Evolutionary conservation across 2,113 vertebrate genomes (phyloP), one percentile per base, ranked within the genome.

Genomic region (Argyrosomus japonicus): DNA sequence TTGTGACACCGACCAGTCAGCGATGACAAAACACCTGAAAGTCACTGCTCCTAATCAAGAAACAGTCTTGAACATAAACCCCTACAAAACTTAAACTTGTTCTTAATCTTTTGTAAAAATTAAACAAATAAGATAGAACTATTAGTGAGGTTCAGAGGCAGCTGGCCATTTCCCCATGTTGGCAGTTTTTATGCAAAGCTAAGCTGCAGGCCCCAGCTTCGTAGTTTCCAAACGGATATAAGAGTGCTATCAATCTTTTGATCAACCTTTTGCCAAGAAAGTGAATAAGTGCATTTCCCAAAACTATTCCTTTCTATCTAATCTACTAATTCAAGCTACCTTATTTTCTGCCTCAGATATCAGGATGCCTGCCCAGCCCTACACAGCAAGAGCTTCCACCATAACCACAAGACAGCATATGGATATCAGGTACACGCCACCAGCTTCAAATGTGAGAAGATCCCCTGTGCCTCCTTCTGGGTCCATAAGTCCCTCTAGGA

Each of bases 281-380:
- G 15, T 1, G 0, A 29, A 62, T 56, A 11, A 53, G 43, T 9
- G 0, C 2, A 25, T 21, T 77, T 50, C 0, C 63, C 0, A 50
- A 77, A 77, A n/a, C 54, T 47, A 15, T 43, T 73, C 6, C 32
- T 61, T 68, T 21, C 13, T 74, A 62, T 54, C 9, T 50, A 40
- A 36, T n/a, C 23, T 51, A 74, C 69, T 45, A 48, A 43, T 79
- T 62, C 25, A 54, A 79, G 43, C n/a, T 47, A 36, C 50, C 51
- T 58, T 29, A 91, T 90, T 88, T 51, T 89, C 40, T 89, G 76
- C 84, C 77, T 50, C 91, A 99, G 97, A 96, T 87, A 93, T 96
- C 88, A 93, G 95, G 93, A 93, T 93, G 75, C 89, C 93, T 32
- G 69, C 91, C 15, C 94, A 94, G 75, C 89, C 89, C 4, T 95